Percentiles rank a stretch among this genome's conserved stretches.
Evolutionary conservation across 2,888 invertebrate genomes (phyloP).

Genomic region (Drosophila fulvimacula): DNA sequence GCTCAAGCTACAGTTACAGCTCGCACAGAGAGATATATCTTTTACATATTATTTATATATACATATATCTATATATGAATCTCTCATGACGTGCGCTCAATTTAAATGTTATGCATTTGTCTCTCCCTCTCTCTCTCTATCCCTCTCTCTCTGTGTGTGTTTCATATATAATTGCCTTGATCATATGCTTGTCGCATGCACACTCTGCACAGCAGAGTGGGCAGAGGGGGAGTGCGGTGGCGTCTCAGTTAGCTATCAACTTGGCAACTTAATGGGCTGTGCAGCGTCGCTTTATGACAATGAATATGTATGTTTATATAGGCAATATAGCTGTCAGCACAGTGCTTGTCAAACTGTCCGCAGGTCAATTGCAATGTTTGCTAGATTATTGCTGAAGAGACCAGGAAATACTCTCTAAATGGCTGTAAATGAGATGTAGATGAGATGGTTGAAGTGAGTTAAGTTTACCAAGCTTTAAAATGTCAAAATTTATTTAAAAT

Average conservation of each 20-base stretch:
- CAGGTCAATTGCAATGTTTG: constrained; percentile 22
- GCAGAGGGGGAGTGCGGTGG: not conserved
- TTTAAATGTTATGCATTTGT: constrained; percentile 57
- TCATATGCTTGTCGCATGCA: constrained; percentile 74
- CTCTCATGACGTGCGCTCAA: constrained; percentile 68
- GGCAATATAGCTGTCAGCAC: constrained; percentile 53
- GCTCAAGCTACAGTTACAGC: constrained; percentile 17
- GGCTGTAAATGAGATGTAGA: not conserved
- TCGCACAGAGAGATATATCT: constrained; percentile 10
- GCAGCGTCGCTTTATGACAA: constrained; percentile 54
- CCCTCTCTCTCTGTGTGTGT: constrained; percentile 7
- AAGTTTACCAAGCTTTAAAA: no score
- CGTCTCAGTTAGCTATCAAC: constrained; percentile 51
- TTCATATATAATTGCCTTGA: constrained; percentile 69
- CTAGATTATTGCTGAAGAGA: not conserved
- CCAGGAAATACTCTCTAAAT: not conserved
- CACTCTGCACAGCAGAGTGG: constrained; percentile 12
- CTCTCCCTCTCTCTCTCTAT: constrained; percentile 13
- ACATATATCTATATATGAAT: not conserved
- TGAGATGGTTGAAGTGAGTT: not conserved
- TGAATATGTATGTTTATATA: constrained; percentile 24
- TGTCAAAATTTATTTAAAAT: no score
- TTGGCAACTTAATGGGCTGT: constrained; percentile 67
- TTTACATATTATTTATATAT: not conserved
- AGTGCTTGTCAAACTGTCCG: constrained; percentile 46